Conservation (phyloP, 2,113 vertebrate species). For the Centropus unirufus region DNA sequence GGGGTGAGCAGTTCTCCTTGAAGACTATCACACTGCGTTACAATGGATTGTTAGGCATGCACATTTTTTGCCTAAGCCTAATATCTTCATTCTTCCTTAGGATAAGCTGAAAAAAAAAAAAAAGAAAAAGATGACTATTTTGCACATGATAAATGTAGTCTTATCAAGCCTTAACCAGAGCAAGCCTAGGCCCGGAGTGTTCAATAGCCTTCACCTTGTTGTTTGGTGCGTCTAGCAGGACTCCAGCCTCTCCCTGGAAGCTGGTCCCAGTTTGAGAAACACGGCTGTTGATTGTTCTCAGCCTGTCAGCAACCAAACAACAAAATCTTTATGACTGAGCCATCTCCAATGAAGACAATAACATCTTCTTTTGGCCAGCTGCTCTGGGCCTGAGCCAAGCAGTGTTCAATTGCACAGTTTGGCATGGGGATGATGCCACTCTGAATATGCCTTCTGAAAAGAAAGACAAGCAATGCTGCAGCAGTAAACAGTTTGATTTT, state of each 20-base stretch:
- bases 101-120: not conserved
- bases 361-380: not conserved
- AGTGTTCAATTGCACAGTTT: not conserved
- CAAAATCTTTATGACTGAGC: not conserved
- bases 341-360: not conserved
- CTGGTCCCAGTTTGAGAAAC: not conserved
- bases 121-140: not conserved
- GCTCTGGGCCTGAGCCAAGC: not conserved
- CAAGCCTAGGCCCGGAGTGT: not conserved
- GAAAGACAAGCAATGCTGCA: not conserved
- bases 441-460: not conserved
- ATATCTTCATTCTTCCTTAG: not conserved
- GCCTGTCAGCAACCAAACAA: not conserved
- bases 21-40: not conserved
- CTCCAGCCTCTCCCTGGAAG: not conserved
- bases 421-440: not conserved
- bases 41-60: not conserved
- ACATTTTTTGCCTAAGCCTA: not conserved
- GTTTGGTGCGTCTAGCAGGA: not conserved
- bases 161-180: not conserved
- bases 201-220: not conserved
- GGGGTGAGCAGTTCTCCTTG: not conserved
- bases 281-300: not conserved
- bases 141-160: not conserved
- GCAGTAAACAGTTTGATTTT: conserved; percentile 35